These are phyloP conservation scores for Channa argus DNA, from an alignment of 2,113 vertebrate genomes.

Conservation along the genomic window DNA sequence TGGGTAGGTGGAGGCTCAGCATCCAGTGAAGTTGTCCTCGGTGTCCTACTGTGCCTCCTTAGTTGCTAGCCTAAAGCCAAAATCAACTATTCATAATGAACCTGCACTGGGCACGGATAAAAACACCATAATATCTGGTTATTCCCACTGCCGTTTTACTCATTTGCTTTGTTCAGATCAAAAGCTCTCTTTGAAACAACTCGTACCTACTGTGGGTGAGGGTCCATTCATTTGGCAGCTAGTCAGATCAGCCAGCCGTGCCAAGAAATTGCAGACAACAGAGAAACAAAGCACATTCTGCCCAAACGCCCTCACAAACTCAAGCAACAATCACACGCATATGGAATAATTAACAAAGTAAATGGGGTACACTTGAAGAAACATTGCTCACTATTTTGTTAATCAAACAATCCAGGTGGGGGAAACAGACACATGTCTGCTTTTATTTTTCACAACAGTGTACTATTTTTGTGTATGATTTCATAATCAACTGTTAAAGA, in stretches of 20 bases:
- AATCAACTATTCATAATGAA: slow-evolving; percentile 82
- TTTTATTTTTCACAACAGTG: no score
- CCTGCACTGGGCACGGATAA: slow-evolving; percentile 74
- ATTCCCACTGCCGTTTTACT: slow-evolving; percentile 82
- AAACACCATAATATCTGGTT: slow-evolving; percentile 81
- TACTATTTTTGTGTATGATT: no score
- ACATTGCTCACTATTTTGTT: slow-evolving; percentile 7
- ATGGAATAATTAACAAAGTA: slow-evolving; percentile 15
- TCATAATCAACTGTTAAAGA: no score
- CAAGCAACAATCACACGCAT: slow-evolving; percentile 27
- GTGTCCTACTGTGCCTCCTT: slow-evolving; percentile 79
- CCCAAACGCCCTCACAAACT: neutral
- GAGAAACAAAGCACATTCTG: slow-evolving; percentile 64
- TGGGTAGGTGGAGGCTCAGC: slow-evolving; percentile 62
- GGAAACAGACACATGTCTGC: neutral
- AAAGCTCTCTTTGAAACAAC: slow-evolving; percentile 79
- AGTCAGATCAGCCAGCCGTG: slow-evolving; percentile 63
- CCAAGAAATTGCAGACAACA: slow-evolving; percentile 73
- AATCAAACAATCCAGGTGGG: slow-evolving; percentile 31
- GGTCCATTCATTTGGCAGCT: slow-evolving; percentile 64
- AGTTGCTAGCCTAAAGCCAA: slow-evolving; percentile 82
- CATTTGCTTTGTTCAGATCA: slow-evolving; percentile 83
- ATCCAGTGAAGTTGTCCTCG: slow-evolving; percentile 78
- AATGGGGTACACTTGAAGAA: slow-evolving; percentile 16
- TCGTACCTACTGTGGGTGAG: slow-evolving; percentile 71